These are phyloP conservation scores for Oasisia sp. DNA, from an alignment of 2,888 invertebrate genomes.

Conservation along the genomic window DNA sequence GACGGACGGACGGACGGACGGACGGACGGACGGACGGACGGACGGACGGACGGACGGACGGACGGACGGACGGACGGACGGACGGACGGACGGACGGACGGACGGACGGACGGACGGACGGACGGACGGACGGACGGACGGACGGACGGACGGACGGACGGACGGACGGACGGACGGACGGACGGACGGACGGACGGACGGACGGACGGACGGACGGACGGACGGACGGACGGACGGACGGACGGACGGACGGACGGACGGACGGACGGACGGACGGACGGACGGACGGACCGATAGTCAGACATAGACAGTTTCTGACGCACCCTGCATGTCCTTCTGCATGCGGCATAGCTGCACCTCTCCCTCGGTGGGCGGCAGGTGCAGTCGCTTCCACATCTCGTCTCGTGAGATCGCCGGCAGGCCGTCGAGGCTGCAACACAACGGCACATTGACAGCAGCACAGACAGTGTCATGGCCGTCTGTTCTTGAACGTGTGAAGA, in stretches of 20 bases:
- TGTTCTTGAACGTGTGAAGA: background rate
- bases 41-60: background rate
- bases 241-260: too few species aligned
- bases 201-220: background rate
- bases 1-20: background rate
- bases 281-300: background rate
- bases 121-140: background rate
- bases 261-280: background rate
- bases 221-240: background rate
- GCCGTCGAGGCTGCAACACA: constrained; percentile 44
- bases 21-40: background rate
- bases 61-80: background rate
- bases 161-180: background rate
- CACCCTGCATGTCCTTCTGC: constrained; percentile 51
- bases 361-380: constrained; percentile 48
- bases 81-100: background rate
- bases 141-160: background rate
- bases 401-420: constrained; percentile 42
- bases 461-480: background rate
- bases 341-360: constrained; percentile 48
- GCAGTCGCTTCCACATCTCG: constrained; percentile 47
- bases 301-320: background rate
- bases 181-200: background rate
- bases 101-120: background rate
- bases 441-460: background rate